Base-by-base conservation (phyloP, 2,888 invertebrate genomes). In the Drosophila bunnanda region DNA sequence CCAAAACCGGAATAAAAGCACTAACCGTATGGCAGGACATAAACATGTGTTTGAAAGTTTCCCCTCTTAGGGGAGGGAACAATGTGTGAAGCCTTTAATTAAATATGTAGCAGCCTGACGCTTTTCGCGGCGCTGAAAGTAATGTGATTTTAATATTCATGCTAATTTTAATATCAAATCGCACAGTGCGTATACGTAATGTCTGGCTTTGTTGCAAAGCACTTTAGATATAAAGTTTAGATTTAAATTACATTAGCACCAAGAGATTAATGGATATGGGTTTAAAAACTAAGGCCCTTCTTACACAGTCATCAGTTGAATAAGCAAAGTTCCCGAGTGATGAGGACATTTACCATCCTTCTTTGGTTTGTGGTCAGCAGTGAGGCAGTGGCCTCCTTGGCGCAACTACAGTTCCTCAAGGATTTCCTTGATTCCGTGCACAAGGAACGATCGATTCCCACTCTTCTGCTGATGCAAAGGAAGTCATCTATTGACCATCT, bases 141-240 rank as follows among this genome's bases (percentile, higher is more conserved):
- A 67, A 53, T 54, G 38, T 38, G 22, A 17, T 77, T 85, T 87
- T 84, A 75, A 82, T 87, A 87, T 87, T 77, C 85, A 77, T 71
- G 65, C 67, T 75, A 48, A 62, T 84, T 84, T 81, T 64, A 82
- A 84, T 75, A 77, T 65, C 57, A 43, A 72, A 77, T 55, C 61
- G 65, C 73, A 54, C 66, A 46, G 15, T 73, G 80, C 80, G 84
- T 78, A 82, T 86, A 58, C 86, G 75, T 60, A 77, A 75, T 65
- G 25, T 53, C 36, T 0, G 69, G 69, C 12, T 46, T 30, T 4
- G 10, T 34, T 32, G 17, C 20, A 34, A 20, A 67, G 69, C 69
- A 56, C 46, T 67, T 67, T 67, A 67, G 64, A 65, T 65, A 64
- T 22, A 22, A 64, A 8, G n/a, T n/a, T 20, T n/a, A 22, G 67